Evolutionary conservation across 2,797 vertebrate species (phyloP).

Genomic region (Fringilla coelebs): DNA sequence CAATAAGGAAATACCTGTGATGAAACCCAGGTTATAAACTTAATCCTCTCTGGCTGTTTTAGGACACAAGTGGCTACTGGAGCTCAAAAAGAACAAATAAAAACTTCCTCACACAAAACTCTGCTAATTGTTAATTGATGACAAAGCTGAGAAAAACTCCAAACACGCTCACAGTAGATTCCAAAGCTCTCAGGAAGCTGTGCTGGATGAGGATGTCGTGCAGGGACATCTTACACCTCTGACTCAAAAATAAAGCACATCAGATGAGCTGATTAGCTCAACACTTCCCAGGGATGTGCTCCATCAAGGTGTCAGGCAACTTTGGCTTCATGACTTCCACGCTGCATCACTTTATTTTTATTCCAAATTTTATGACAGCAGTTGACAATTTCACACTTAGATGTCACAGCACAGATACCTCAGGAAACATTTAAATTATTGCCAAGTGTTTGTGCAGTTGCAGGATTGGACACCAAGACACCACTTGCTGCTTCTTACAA

Average conservation of each 20-base stretch:
- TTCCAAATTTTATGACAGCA: neutral
- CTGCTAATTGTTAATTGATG: neutral
- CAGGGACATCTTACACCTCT: constrained; percentile 37
- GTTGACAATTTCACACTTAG: neutral
- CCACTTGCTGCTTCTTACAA: neutral
- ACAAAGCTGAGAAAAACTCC: neutral
- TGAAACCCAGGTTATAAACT: neutral
- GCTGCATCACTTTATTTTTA: neutral
- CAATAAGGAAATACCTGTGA: neutral
- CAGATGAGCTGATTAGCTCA: neutral
- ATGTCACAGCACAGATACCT: neutral
- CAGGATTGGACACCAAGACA: neutral
- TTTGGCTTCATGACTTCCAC: neutral
- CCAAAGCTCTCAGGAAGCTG: neutral
- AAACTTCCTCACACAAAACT: neutral
- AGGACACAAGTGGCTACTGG: neutral
- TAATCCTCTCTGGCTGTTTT: neutral
- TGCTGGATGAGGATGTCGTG: neutral
- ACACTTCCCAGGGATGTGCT: neutral
- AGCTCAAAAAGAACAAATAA: neutral
- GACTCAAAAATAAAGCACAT: neutral
- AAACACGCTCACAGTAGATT: neutral
- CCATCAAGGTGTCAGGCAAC: neutral
- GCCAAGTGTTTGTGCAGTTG: neutral
- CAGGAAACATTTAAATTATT: neutral